These are phyloP conservation scores for Capitulum mitella DNA, from an alignment of 2,888 invertebrate species.

Conservation along the genomic window DNA sequence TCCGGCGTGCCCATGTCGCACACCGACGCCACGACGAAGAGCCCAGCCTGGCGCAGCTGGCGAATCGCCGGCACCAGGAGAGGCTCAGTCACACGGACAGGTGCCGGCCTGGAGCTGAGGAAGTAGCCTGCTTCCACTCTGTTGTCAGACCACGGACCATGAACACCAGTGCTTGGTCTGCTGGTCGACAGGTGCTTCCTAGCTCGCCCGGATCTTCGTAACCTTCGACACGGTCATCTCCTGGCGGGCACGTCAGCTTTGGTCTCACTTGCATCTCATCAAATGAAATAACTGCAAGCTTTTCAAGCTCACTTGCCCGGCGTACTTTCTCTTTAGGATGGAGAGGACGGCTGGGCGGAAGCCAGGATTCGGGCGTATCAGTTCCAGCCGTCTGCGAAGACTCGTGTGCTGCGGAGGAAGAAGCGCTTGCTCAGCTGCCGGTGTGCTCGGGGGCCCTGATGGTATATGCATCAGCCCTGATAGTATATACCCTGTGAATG, in stretches of 20 bases:
- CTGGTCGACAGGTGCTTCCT: background rate
- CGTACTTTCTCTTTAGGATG: background rate
- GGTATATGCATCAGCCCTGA: too few relatives aligned
- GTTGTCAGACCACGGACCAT: background rate
- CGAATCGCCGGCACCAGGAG: background rate
- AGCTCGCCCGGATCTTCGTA: background rate
- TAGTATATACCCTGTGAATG: background rate
- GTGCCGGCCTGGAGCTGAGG: background rate
- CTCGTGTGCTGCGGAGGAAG: background rate
- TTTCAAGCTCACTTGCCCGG: background rate
- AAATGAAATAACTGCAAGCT: background rate
- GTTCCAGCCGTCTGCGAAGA: background rate
- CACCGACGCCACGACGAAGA: background rate
- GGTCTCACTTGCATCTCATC: background rate
- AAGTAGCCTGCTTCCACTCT: slow-evolving; percentile 1
- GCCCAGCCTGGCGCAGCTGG: background rate
- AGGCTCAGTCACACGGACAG: background rate
- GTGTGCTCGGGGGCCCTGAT: background rate
- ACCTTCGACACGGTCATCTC: background rate
- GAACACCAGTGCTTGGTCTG: background rate
- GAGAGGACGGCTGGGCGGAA: background rate
- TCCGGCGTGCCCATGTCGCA: background rate
- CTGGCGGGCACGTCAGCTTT: background rate
- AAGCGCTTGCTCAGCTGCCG: background rate
- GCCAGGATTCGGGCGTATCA: background rate